These are phyloP conservation scores for Pelusios castaneus DNA, from an alignment of 2,113 vertebrate genomes.

Conservation along the genomic window DNA sequence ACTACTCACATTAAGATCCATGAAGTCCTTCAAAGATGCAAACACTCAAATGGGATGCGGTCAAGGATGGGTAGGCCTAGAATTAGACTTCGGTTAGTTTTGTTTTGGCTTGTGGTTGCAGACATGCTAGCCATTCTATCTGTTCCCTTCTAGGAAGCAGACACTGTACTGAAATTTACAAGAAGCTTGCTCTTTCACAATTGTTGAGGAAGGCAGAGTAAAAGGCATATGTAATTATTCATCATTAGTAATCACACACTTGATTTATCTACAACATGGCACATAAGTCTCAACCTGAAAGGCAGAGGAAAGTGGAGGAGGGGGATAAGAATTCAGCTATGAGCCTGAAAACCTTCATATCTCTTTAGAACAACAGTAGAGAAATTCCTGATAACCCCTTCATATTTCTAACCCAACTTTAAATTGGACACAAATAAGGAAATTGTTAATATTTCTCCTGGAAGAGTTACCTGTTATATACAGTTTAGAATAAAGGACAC, in stretches of 20 bases:
- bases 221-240: rapidly evolving
- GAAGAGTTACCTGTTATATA: no score
- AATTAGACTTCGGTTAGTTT: no score
- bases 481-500: background rate
- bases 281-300: background rate
- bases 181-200: background rate
- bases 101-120: no score
- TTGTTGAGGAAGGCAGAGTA: background rate
- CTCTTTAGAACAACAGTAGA: background rate
- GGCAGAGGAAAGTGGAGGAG: rapidly evolving
- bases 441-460: background rate
- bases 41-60: background rate
- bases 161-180: rapidly evolving
- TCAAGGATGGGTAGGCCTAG: no score
- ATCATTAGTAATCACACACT: background rate
- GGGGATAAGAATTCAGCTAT: background rate
- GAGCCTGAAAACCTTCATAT: background rate
- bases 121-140: no score
- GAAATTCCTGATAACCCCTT: background rate
- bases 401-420: slow-evolving; percentile 60
- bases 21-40: background rate
- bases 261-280: background rate
- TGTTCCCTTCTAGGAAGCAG: rapidly evolving
- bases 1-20: background rate
- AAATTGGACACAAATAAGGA: slow-evolving; percentile 50